Percentiles rank a stretch among this genome's conserved stretches.
Conservation (phyloP, 2,888 invertebrate genomes). For the Synanthedon andrenaeformis region DNA sequence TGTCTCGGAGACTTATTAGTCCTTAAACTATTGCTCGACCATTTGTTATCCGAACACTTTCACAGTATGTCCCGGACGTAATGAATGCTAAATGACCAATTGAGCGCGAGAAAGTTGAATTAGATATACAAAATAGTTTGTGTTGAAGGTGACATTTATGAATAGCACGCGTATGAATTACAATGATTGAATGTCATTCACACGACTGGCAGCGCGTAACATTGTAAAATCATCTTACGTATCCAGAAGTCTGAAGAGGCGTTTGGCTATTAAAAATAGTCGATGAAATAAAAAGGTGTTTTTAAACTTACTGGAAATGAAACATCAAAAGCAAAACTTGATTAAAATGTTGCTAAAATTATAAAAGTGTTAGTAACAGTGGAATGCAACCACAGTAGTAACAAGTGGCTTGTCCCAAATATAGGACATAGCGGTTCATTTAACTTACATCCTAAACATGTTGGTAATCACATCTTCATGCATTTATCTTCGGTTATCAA, state of each 20-base stretch:
- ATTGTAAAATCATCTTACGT: too few relatives aligned
- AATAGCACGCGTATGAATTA: constrained; percentile 5
- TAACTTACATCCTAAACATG: not conserved
- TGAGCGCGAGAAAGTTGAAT: constrained; percentile 10
- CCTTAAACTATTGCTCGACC: constrained; percentile 20
- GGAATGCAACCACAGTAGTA: too few relatives aligned
- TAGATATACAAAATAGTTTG: not conserved
- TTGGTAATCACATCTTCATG: not conserved
- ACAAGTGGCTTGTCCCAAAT: too few relatives aligned
- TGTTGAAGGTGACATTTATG: constrained; percentile 2
- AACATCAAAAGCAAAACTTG: too few relatives aligned
- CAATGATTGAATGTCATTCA: not conserved
- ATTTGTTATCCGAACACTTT: constrained; percentile 42
- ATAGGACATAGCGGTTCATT: too few relatives aligned
- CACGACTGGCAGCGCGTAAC: too few relatives aligned
- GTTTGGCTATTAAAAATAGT: too few relatives aligned
- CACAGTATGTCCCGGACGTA: constrained; percentile 20
- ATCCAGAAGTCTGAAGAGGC: too few relatives aligned
- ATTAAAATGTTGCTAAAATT: too few relatives aligned
- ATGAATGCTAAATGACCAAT: constrained; percentile 34
- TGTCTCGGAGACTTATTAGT: constrained; percentile 36
- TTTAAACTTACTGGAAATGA: too few relatives aligned
- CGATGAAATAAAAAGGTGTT: too few relatives aligned
- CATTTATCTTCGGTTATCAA: constrained; percentile 1
- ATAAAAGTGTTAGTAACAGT: too few relatives aligned